Evolutionary conservation across 2,797 vertebrate species (phyloP).

Genomic region (Okamejei kenojei): DNA sequence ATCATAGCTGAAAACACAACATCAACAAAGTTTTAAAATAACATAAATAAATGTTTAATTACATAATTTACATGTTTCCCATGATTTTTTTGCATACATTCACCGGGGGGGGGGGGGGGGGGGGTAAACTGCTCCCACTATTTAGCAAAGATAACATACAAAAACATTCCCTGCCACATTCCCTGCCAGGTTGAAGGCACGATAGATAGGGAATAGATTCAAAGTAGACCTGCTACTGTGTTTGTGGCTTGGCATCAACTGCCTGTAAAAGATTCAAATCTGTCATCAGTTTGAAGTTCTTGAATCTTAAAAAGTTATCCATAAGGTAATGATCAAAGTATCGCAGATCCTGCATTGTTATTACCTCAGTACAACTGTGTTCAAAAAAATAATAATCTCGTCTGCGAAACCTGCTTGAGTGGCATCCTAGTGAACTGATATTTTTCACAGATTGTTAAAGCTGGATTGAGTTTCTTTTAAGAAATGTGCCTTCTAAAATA

Average conservation of each 20-base stretch:
- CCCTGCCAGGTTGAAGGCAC: neutral
- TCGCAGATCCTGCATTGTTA: neutral
- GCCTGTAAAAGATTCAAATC: neutral
- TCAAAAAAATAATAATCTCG: neutral
- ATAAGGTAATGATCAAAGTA: neutral
- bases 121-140: neutral
- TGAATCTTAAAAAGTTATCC: neutral
- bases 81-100: neutral
- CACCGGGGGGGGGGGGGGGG: neutral
- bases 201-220: neutral
- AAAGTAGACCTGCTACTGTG: neutral
- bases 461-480: neutral
- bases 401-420: neutral
- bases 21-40: neutral
- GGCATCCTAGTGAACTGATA: neutral
- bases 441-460: neutral
- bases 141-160: neutral
- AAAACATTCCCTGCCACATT: neutral
- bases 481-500: neutral
- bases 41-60: constrained; percentile 8
- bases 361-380: neutral
- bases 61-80: neutral
- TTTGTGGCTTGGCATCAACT: neutral
- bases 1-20: neutral
- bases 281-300: neutral